Evolutionary conservation across 23 tunicate species (phyloP).

Genomic region (Corella eumyota): DNA sequence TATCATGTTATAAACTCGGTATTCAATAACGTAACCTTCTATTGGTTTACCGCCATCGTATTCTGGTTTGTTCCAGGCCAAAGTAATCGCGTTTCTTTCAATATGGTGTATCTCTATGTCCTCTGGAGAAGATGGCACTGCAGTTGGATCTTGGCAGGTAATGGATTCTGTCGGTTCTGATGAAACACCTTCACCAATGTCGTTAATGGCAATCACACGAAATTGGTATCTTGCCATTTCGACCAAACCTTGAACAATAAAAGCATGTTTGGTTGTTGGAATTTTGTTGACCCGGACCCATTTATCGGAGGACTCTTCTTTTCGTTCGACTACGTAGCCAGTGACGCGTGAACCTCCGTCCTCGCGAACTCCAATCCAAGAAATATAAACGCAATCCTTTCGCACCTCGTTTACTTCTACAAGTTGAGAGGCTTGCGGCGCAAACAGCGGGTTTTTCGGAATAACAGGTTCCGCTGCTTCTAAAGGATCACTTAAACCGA

Average conservation of each 20-base stretch:
- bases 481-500: conserved; percentile 69
- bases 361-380: conserved; percentile 72
- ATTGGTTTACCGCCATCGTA: conserved; percentile 79
- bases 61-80: conserved; percentile 93
- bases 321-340: conserved; percentile 90
- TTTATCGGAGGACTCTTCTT: conserved; percentile 43
- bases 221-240: conserved; percentile 89
- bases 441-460: conserved; percentile 70
- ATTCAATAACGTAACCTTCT: conserved; percentile 71
- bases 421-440: conserved; percentile 79
- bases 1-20: conserved; percentile 68
- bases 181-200: conserved; percentile 84
- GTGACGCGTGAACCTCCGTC: conserved; percentile 69
- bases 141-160: conserved; percentile 79
- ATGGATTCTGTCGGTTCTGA: conserved; percentile 73
- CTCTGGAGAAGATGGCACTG: conserved; percentile 75
- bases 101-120: conserved; percentile 79
- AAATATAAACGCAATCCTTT: conserved; percentile 48
- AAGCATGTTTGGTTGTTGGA: conserved; percentile 47
- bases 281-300: conserved; percentile 93
- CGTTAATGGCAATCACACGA: conserved; percentile 84
- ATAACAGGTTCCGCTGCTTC: conserved; percentile 52
- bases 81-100: conserved; percentile 74
- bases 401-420: conserved; percentile 87
- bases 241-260: conserved; percentile 70